A percentile compares a stretch with the other conserved stretches of the same genome.
These are phyloP conservation scores for Vandiemenella viatica DNA, from an alignment of 2,888 invertebrate species.

Conservation along the genomic window DNA sequence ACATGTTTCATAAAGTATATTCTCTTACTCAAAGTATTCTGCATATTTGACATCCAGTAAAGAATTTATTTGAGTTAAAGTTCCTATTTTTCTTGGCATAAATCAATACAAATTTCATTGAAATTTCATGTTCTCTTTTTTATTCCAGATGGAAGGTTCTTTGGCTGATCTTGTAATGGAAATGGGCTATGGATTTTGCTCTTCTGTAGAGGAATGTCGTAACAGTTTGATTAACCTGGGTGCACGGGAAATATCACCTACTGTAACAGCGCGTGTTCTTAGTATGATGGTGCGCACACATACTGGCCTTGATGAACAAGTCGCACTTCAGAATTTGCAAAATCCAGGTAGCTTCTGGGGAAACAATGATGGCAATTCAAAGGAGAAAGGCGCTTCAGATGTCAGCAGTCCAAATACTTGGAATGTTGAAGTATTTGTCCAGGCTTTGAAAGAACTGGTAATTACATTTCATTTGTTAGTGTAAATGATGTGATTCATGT, in stretches of 20 bases:
- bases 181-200: slow-evolving; percentile 80
- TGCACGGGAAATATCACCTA: slow-evolving; percentile 62
- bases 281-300: slow-evolving; percentile 78
- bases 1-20: too few species aligned
- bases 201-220: slow-evolving; percentile 74
- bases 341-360: slow-evolving; percentile 12
- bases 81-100: too few species aligned
- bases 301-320: slow-evolving; percentile 54
- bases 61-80: too few species aligned
- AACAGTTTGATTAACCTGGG: slow-evolving; percentile 68
- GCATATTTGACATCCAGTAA: too few species aligned
- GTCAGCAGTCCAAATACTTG: slow-evolving; percentile 43
- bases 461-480: too few species aligned
- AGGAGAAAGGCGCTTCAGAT: slow-evolving; percentile 32
- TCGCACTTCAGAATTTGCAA: slow-evolving; percentile 39
- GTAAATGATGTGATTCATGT: not conserved
- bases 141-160: slow-evolving; percentile 54
- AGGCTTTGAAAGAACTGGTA: slow-evolving; percentile 77
- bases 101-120: too few species aligned
- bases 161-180: slow-evolving; percentile 82
- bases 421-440: slow-evolving; percentile 89
- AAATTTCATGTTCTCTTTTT: too few species aligned
- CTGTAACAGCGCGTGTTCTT: slow-evolving; percentile 70
- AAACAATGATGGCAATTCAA: slow-evolving; percentile 27
- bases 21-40: too few species aligned